Base-by-base conservation (phyloP, 2,797 vertebrate species). In the Poecilia velifera region DNA sequence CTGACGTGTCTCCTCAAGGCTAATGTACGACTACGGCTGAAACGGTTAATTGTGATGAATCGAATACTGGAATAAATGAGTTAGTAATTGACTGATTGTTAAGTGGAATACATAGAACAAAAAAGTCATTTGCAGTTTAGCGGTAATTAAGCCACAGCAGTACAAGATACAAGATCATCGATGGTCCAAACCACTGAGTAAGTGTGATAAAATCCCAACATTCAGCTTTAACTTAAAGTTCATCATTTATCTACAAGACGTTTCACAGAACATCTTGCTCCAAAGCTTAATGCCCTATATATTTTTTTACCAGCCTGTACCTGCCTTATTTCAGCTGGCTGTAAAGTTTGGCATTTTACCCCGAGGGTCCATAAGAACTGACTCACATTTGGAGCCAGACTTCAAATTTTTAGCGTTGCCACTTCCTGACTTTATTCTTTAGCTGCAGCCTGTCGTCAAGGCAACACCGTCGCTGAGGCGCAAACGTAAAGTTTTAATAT, bases 321-420 rank as follows among this genome's bases (percentile, higher is more conserved):
- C 72, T 51, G 47, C 72, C 18, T 18, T 22, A 51, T 34, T 39
- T 74, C 47, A 36, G 47, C 72, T 25, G 18, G 20, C 34, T 53
- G 20, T 36, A 73, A 73, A 73, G 28, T 73, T 73, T 20, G 46
- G 72, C 28, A 34, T 51, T 73, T 73, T 36, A 51, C 34, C 72
- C 47, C 2, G 20, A 41, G 18, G 72, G 71, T 73, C 20, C 6
- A 51, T 34, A 73, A 73, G 46, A 22, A 72, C 46, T 31, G 46
- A 72, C 46, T 31, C 16, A 49, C 41, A 72, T 73, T 55, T 22
- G 34, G 34, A 74, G 36, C 22, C 34, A 55, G 34, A 41, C 46
- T 41, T 74, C 6, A 2, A 2, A 9, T 43, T 74, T 43, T 41
- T 39, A 73, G 45, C 28, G 2, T 25, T 4, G 22, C 1, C 39